Conservation (phyloP, 2,797 vertebrate genomes). For the Falco berigora region DNA sequence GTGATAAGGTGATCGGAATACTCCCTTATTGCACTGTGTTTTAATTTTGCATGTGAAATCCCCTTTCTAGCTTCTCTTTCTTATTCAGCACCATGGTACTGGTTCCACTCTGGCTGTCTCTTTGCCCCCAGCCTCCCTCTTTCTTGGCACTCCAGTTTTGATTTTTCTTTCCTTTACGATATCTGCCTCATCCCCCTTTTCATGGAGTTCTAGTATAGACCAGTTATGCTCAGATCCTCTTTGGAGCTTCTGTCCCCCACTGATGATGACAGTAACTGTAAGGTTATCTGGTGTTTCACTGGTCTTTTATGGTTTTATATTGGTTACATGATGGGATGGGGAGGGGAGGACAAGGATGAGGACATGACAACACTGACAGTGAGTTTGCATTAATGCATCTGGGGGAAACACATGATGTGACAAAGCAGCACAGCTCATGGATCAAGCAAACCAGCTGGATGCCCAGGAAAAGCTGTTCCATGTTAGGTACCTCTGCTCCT, state of each 20-base stretch:
- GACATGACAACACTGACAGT: not conserved
- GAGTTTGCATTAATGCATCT: not conserved
- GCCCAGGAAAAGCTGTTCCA: not conserved
- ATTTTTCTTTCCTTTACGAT: not conserved
- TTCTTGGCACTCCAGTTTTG: not conserved
- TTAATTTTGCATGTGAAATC: conserved; percentile 72
- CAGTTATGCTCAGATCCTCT: not conserved
- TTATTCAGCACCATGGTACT: not conserved
- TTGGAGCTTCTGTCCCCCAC: not conserved
- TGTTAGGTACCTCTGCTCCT: not conserved
- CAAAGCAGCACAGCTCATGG: not conserved
- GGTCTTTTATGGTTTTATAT: not conserved
- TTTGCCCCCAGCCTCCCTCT: not conserved
- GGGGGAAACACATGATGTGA: not conserved
- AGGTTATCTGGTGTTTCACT: not conserved
- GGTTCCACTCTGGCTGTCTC: not conserved
- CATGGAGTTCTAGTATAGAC: not conserved
- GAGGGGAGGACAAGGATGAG: not conserved
- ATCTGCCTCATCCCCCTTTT: not conserved
- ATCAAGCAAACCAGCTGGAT: not conserved
- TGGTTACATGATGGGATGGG: accelerated
- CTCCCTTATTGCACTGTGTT: conserved; percentile 87
- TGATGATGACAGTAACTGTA: not conserved
- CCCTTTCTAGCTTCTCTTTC: not conserved
- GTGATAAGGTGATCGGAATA: conserved; percentile 97